Conservation (phyloP, 2,888 invertebrate species). For the Hypercompe scribonia region DNA sequence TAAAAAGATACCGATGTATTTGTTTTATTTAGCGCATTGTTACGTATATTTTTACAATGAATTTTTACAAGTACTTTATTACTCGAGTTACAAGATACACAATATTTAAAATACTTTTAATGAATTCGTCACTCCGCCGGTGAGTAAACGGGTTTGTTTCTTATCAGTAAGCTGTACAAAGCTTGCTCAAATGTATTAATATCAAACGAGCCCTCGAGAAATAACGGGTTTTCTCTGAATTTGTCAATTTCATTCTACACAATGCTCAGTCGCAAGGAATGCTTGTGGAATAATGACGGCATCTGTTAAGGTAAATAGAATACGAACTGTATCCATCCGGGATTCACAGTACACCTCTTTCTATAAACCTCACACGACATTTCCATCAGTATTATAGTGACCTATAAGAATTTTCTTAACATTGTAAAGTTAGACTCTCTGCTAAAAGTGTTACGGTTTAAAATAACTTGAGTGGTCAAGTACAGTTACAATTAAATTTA, state of each 20-base stretch:
- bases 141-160: neutral
- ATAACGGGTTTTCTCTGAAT: slow-evolving; percentile 50
- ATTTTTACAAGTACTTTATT: neutral
- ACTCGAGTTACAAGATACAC: neutral
- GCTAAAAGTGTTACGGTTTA: slow-evolving; percentile 29
- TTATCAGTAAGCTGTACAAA: slow-evolving; percentile 18
- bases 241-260: slow-evolving; percentile 59
- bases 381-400: slow-evolving; percentile 45
- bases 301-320: slow-evolving; percentile 82
- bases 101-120: neutral
- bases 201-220: slow-evolving; percentile 36
- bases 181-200: slow-evolving; percentile 44
- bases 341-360: slow-evolving; percentile 80
- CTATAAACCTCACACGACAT: slow-evolving; percentile 73
- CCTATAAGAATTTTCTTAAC: slow-evolving; percentile 31
- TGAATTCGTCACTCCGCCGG: neutral
- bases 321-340: slow-evolving; percentile 79
- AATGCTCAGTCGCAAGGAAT: slow-evolving; percentile 61
- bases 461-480: slow-evolving; percentile 28
- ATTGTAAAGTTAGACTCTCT: slow-evolving; percentile 29
- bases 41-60: no score
- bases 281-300: slow-evolving; percentile 77
- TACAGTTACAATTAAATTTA: slow-evolving; percentile 53
- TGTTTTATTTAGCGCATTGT: no score
- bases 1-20: no score